Evolutionary conservation across 2,888 invertebrate genomes (phyloP), one percentile per base, ranked within the genome.

Genomic region (Cataglyphis rosenhaueri): DNA sequence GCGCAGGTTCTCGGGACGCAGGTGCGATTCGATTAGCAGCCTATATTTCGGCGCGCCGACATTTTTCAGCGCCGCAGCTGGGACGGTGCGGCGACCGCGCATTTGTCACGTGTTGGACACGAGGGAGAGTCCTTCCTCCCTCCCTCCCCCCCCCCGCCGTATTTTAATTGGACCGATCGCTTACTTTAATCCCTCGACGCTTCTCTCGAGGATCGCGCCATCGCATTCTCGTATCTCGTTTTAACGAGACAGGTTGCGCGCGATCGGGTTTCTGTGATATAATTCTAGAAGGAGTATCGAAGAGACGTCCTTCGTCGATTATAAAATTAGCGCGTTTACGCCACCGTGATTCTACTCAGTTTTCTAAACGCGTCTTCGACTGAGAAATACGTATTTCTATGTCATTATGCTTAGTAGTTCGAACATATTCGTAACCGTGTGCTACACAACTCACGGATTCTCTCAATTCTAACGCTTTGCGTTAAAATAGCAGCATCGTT

Each of bases 21-120:
- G 90, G 82, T 89, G 88, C 85, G 85, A 85, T 82, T 82, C 74
- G 83, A 86, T 84, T 83, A 86, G 48, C 62, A 52, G 62, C 66
- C 57, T 44, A 64, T 83, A 73, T 76, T 78, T 71, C 74, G 64
- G 12, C 29, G 76, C 29, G 44, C 73, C 38, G 68, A 78, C 64
- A 88, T 88, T 84, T 85, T 83, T 87, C 81, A 79, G 62, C 65
- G 75, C 35, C 29, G 88, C 88, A 88, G 88, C 88, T 88, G 88
- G 71, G 70, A 48, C 68, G n/a, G 2, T 8, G 59, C 68, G 74
- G 62, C 59, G 66, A n/a, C 61, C 81, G 73, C 29, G 57, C 71
- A 79, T 79, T 87, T 86, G 75, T 87, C 84, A 68, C 35, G 55
- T 32, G 76, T 78, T 65, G 32, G 82, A 73, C 62, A 57, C 38